These are phyloP conservation scores for Parasteatoda lunata DNA, from an alignment of 2,888 invertebrate genomes.

Conservation along the genomic window DNA sequence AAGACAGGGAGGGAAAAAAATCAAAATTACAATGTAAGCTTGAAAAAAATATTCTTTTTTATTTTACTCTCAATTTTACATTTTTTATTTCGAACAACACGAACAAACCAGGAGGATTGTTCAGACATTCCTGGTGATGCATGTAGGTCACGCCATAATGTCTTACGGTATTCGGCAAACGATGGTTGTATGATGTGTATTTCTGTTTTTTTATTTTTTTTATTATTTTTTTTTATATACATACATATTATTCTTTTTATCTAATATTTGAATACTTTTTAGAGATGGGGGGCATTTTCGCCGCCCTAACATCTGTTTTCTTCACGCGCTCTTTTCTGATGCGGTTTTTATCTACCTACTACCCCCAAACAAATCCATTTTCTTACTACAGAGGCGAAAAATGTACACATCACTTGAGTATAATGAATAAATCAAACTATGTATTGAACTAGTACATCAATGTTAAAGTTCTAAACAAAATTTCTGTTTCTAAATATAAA, in stretches of 20 bases:
- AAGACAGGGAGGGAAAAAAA: neutral
- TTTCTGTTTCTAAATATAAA: no score
- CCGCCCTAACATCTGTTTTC: conserved; percentile 51
- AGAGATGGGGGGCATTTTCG: conserved; percentile 11
- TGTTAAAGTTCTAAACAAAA: no score
- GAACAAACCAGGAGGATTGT: neutral
- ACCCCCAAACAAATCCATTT: conserved; percentile 10
- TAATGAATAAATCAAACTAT: neutral
- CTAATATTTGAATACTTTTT: conserved; percentile 65
- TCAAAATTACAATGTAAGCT: conserved; percentile 7
- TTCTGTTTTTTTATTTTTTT: conserved; percentile 28
- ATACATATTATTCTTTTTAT: neutral
- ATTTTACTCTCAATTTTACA: conserved; percentile 28
- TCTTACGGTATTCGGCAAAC: conserved; percentile 46
- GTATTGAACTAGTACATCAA: no score
- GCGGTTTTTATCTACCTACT: neutral
- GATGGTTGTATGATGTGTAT: conserved; percentile 26
- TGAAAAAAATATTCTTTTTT: neutral
- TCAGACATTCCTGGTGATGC: conserved; percentile 12
- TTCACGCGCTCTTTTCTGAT: conserved; percentile 35
- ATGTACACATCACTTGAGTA: neutral
- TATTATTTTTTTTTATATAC: conserved; percentile 15
- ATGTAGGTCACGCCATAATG: conserved; percentile 55
- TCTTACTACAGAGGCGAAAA: neutral
- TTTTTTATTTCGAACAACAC: conserved; percentile 14